A percentile compares a stretch with the other conserved stretches of the same genome.
These are phyloP conservation scores for Trissolcus basalis DNA, from an alignment of 1,140 invertebrate species.

Conservation along the genomic window DNA sequence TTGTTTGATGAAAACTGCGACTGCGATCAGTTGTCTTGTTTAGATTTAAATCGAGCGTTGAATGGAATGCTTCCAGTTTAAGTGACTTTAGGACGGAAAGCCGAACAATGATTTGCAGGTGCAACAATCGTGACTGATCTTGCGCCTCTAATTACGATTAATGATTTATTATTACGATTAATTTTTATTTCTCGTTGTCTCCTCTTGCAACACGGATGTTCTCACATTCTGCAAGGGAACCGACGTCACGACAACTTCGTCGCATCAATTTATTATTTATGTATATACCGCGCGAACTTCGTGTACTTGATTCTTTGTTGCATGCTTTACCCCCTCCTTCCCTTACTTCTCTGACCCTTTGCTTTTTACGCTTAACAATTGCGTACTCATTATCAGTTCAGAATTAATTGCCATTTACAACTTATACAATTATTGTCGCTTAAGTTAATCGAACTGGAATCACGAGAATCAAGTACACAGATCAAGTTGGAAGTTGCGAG, in stretches of 20 bases:
- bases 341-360: slow-evolving; percentile 25
- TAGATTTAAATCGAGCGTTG: slow-evolving; percentile 48
- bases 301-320: slow-evolving; percentile 61
- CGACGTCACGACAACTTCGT: not conserved
- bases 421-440: slow-evolving; percentile 28
- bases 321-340: slow-evolving; percentile 26
- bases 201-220: too few relatives aligned
- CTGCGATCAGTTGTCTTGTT: slow-evolving; percentile 45
- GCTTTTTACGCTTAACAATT: slow-evolving; percentile 6
- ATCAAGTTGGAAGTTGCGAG: slow-evolving; percentile 22
- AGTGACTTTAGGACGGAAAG: slow-evolving; percentile 34
- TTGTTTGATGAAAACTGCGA: slow-evolving; percentile 41
- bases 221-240: too few relatives aligned
- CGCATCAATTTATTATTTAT: slow-evolving; percentile 53
- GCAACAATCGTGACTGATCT: too few relatives aligned
- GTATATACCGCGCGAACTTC: slow-evolving; percentile 62
- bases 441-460: slow-evolving; percentile 40
- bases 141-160: too few relatives aligned
- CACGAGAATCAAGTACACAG: slow-evolving; percentile 49
- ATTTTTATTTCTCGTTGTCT: slow-evolving; percentile 3
- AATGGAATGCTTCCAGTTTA: slow-evolving; percentile 49
- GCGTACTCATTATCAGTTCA: slow-evolving; percentile 5
- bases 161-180: not conserved
- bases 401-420: slow-evolving; percentile 36
- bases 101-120: slow-evolving; percentile 19